These are phyloP conservation scores for Imbricaverruca yamaguchii DNA, from an alignment of 2,888 invertebrate species.

Conservation along the genomic window DNA sequence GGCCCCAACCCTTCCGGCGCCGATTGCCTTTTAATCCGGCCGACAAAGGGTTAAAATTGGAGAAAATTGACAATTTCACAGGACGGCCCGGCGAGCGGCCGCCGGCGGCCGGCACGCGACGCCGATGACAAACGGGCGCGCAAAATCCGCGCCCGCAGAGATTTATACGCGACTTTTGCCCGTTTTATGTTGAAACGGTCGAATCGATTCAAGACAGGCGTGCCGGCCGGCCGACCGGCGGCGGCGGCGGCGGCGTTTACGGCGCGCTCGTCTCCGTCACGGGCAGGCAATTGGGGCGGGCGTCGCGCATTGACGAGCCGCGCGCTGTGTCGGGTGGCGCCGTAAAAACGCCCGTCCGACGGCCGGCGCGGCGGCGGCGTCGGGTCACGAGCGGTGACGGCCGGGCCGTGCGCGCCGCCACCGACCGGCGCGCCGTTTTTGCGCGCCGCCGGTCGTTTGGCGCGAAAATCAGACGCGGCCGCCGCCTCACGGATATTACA, in stretches of 20 bases:
- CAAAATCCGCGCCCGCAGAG: neutral
- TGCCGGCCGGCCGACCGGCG: neutral
- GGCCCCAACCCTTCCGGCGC: neutral
- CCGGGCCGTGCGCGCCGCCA: neutral
- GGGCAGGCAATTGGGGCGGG: too few relatives aligned
- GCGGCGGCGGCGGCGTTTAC: too few relatives aligned
- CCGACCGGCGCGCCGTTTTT: neutral
- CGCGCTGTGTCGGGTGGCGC: neutral
- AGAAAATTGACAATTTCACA: conserved; percentile 21
- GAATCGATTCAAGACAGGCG: neutral
- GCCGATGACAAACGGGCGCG: neutral
- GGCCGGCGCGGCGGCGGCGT: too few relatives aligned
- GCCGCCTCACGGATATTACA: neutral
- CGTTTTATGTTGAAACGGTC: conserved; percentile 17
- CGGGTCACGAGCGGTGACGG: neutral
- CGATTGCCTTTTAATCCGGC: conserved; percentile 11
- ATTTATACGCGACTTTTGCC: conserved; percentile 6
- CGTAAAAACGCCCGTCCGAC: neutral
- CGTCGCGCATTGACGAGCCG: too few relatives aligned
- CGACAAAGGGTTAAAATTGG: conserved; percentile 16
- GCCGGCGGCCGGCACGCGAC: neutral
- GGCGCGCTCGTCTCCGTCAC: too few relatives aligned
- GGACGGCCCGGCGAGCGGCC: neutral
- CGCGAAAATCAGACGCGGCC: neutral
- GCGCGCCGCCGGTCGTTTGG: neutral